Percentiles rank a stretch among this genome's conserved stretches.
These are phyloP conservation scores for Crioceris asparagi DNA, from an alignment of 2,888 invertebrate genomes.

Conservation along the genomic window DNA sequence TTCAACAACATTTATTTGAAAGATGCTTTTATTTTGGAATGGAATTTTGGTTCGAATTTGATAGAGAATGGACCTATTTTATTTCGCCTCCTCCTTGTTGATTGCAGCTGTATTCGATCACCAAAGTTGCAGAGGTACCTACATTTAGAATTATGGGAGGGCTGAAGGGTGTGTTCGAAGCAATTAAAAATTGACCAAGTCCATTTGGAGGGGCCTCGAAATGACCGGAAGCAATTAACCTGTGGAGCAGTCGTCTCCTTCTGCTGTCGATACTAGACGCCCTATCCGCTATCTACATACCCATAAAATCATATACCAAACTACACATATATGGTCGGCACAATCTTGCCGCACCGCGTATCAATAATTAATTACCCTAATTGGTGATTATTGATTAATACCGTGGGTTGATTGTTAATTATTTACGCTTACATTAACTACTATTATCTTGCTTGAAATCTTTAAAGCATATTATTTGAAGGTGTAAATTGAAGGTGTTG, in stretches of 20 bases:
- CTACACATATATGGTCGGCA: slow-evolving; percentile 11
- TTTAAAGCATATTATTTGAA: no score
- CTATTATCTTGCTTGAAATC: slow-evolving; percentile 4
- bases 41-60: no score
- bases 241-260: slow-evolving; percentile 19
- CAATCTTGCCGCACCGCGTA: slow-evolving; percentile 20
- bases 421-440: slow-evolving; percentile 16
- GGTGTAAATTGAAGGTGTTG: no score
- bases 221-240: slow-evolving; percentile 25
- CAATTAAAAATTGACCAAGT: slow-evolving; percentile 17
- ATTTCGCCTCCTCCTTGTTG: no score
- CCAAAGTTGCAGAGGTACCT: no score
- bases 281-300: not conserved
- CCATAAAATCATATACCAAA: slow-evolving; percentile 17
- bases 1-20: no score
- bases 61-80: no score
- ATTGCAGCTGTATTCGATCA: no score
- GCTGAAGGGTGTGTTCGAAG: slow-evolving; percentile 14
- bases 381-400: slow-evolving; percentile 25
- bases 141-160: no score
- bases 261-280: slow-evolving; percentile 16
- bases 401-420: slow-evolving; percentile 26
- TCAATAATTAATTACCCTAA: slow-evolving; percentile 28
- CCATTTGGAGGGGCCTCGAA: slow-evolving; percentile 14
- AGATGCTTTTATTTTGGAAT: no score